phyloP scores from a whole-genome alignment of 2,113 vertebrate genomes.

The Xiphophorus hellerii region DNA sequence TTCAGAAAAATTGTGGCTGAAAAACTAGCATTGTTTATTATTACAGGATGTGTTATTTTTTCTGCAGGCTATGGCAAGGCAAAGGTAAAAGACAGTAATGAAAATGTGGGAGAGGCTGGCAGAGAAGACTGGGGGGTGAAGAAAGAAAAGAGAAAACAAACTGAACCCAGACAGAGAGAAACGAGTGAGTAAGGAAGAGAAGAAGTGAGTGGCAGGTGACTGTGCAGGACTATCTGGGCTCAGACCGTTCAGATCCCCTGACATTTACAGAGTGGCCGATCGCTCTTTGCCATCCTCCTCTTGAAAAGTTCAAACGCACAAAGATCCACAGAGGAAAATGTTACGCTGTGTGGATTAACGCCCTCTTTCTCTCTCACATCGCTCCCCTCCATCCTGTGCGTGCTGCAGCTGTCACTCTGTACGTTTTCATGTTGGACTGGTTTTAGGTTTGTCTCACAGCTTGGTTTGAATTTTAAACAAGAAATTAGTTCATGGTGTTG shows the following conservation, averaged over 20 bases:
- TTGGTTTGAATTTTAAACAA: slow-evolving; percentile 26
- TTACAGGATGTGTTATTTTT: slow-evolving; percentile 54
- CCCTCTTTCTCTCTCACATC: slow-evolving; percentile 51
- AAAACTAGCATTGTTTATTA: slow-evolving; percentile 44
- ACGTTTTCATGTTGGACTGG: slow-evolving; percentile 10
- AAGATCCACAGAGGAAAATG: slow-evolving; percentile 64
- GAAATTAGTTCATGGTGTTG: slow-evolving; percentile 21
- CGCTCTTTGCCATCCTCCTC: slow-evolving; percentile 53
- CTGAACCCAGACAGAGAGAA: slow-evolving; percentile 39
- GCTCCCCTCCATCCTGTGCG: slow-evolving; percentile 34
- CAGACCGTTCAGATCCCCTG: slow-evolving; percentile 64
- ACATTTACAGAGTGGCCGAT: slow-evolving; percentile 77
- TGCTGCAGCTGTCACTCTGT: slow-evolving; percentile 43
- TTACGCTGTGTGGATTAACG: slow-evolving; percentile 61
- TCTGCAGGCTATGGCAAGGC: slow-evolving; percentile 53
- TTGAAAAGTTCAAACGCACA: slow-evolving; percentile 76
- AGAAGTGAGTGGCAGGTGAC: slow-evolving; percentile 61
- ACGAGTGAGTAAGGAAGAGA: slow-evolving; percentile 35
- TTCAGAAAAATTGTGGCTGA: slow-evolving; percentile 9
- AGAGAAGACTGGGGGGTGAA: slow-evolving; percentile 22
- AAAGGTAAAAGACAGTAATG: slow-evolving; percentile 64
- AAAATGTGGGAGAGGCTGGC: slow-evolving; percentile 42
- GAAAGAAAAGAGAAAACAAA: slow-evolving; percentile 42
- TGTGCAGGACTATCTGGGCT: slow-evolving; percentile 49
- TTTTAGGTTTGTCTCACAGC: slow-evolving; percentile 30